Conservation (phyloP, 35 echinoderm and acorn worm species). For the Hemicentrotus pulcherrimus region DNA sequence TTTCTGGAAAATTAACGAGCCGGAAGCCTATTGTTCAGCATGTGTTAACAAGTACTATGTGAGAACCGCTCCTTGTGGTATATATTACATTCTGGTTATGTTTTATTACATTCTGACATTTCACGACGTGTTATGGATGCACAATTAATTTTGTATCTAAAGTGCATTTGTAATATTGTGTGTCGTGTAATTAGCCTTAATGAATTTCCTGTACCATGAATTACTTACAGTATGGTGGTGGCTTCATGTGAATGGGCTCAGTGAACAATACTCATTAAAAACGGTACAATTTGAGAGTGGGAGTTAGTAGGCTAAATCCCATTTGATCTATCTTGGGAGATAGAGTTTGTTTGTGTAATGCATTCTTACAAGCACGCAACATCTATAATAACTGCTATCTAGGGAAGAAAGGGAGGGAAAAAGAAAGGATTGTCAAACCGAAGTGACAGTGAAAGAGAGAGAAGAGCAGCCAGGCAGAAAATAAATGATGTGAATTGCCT, state of each 20-base stretch:
- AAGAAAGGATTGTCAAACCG: background rate
- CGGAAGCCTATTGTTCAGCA: background rate
- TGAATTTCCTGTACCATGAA: background rate
- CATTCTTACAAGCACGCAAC: background rate
- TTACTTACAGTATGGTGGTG: background rate
- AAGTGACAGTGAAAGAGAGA: slow-evolving; percentile 6
- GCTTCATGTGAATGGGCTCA: background rate
- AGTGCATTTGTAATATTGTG: background rate
- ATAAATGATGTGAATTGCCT: slow-evolving; percentile 39
- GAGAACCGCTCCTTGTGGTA: background rate
- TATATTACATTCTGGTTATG: background rate
- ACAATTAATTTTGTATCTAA: background rate
- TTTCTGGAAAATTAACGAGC: background rate
- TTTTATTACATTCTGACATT: background rate
- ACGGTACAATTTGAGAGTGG: slow-evolving; percentile 1
- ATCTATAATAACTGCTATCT: background rate
- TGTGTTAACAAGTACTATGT: background rate
- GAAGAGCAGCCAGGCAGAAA: slow-evolving; percentile 18
- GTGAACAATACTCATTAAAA: background rate
- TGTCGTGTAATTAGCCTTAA: background rate
- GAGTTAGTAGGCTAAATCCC: background rate
- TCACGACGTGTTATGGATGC: background rate
- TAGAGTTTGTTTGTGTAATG: slow-evolving; percentile 44
- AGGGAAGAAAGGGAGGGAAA: background rate
- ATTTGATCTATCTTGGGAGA: slow-evolving; percentile 29